Base-by-base conservation (phyloP, 2,888 invertebrate species). In the Arge pagana region DNA sequence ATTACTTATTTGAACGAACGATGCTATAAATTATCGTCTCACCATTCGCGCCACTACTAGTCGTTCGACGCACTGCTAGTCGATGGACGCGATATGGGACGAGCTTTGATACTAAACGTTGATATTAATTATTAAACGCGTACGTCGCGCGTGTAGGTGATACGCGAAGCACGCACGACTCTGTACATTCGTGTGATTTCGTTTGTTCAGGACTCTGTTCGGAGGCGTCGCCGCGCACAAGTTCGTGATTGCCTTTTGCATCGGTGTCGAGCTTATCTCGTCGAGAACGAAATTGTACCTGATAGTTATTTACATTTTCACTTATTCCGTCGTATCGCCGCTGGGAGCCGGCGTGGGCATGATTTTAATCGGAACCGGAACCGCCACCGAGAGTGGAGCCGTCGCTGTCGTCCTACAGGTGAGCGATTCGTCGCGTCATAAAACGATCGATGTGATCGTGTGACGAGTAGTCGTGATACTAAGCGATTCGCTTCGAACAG, bases 141-240 rank as follows among this genome's bases (percentile, higher is more conserved):
- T n/a, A n/a, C n/a, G n/a, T n/a, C n/a, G n/a, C n/a, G n/a, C n/a
- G n/a, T n/a, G n/a, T n/a, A n/a, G n/a, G n/a, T n/a, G n/a, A n/a
- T n/a, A n/a, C n/a, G n/a, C n/a, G n/a, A n/a, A n/a, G n/a, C n/a
- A n/a, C n/a, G n/a, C n/a, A n/a, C n/a, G n/a, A n/a, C n/a, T n/a
- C n/a, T n/a, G n/a, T n/a, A n/a, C n/a, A n/a, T n/a, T n/a, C n/a
- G n/a, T n/a, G n/a, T n/a, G n/a, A n/a, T n/a, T n/a, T n/a, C n/a
- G n/a, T n/a, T n/a, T n/a, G n/a, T 74, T 1, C 68, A 83, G 83
- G 83, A 90, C 90, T 72, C 88, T 93, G 85, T 87, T 92, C 68
- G 89, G 85, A 3, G 93, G 92, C 0, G 86, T 93, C 1, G 85
- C 89, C 0, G 89, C 90, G 0, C 93, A 93, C 74, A 93, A 93